Base-by-base conservation (phyloP, 2,888 invertebrate genomes). In the Callyntrura guangdongensis region DNA sequence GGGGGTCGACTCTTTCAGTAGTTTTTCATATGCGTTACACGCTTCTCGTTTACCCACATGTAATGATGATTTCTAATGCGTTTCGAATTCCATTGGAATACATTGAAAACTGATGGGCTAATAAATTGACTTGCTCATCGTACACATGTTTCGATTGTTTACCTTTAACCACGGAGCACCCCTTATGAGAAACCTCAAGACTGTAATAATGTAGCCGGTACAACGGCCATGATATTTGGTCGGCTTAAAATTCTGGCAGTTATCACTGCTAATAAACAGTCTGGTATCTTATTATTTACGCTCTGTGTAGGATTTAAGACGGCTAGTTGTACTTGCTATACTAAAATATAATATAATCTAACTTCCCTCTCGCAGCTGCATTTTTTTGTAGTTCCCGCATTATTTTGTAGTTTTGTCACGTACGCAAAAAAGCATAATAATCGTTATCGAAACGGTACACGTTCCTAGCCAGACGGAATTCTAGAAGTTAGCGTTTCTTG, bases 391-490 rank as follows among this genome's bases (percentile, higher is more conserved):
- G 53, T 22, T 56, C n/a, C 17, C 56, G 27, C 45, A 56, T 53
- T 92, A 49, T 90, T 92, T 79, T 82, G 89, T 74, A 92, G 53
- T 92, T 92, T 91, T 92, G 92, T 92, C 92, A 92, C 92, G 92
- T 91, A 91, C 90, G 85, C 81, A 67, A 22, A 84, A 89, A 85
- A 79, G 85, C 85, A 84, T 69, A 81, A 91, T 86, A 86, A 86
- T 92, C 83, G 86, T 87, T 86, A 85, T 86, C 81, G 85, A 90
- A 90, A 90, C 85, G 85, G 85, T 36, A 61, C 89, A 89, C 89
- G 89, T 89, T 81, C 67, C 79, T 17, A 64, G 12, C 79, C 45
- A 79, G 36, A 82, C 56, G 83, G 77, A 89, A 89, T 88, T 79
- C 20, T 77, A 49, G 84, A 79, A 89, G 84, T 84, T 69, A 74